Percentiles rank a stretch among this genome's conserved stretches.
These are phyloP conservation scores for Lithophane ornitopus DNA, from an alignment of 2,888 invertebrate species.

Conservation along the genomic window DNA sequence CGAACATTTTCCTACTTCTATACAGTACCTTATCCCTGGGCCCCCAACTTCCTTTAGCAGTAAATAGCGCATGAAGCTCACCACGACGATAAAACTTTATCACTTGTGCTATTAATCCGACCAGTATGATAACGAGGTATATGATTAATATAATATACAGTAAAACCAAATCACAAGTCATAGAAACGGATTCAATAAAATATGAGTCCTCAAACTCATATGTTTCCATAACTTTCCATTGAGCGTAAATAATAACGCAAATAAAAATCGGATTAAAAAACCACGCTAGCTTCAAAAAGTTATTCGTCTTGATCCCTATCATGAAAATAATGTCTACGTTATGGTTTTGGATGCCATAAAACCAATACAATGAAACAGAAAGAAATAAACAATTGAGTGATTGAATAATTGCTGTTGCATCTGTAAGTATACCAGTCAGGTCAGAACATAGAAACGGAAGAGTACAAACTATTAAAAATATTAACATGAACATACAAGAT, in stretches of 20 bases:
- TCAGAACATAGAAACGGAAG: slow-evolving; percentile 84
- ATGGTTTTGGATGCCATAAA: slow-evolving; percentile 83
- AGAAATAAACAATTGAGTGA: slow-evolving; percentile 77
- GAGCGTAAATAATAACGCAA: slow-evolving; percentile 67
- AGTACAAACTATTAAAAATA: slow-evolving; percentile 70
- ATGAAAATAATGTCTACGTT: slow-evolving; percentile 86
- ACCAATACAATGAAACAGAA: slow-evolving; percentile 84
- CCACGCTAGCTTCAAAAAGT: slow-evolving; percentile 83
- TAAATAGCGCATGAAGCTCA: slow-evolving; percentile 68
- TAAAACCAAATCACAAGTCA: slow-evolving; percentile 70
- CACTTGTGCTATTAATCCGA: slow-evolving; percentile 73
- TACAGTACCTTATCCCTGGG: slow-evolving; percentile 80
- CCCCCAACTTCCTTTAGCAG: slow-evolving; percentile 80
- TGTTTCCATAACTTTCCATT: slow-evolving; percentile 63
- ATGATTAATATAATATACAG: slow-evolving; percentile 67
- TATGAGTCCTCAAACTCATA: slow-evolving; percentile 70
- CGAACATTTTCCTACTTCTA: slow-evolving; percentile 87
- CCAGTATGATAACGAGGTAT: slow-evolving; percentile 54
- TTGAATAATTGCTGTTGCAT: slow-evolving; percentile 76
- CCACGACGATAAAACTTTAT: slow-evolving; percentile 64
- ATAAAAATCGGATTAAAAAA: slow-evolving; percentile 79
- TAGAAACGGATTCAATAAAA: slow-evolving; percentile 64
- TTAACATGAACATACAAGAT: slow-evolving; percentile 69
- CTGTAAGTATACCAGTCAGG: slow-evolving; percentile 54
- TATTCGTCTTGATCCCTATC: slow-evolving; percentile 86